phyloP scores from a whole-genome alignment of 2,113 vertebrate genomes.

The Chloebia gouldiae region DNA sequence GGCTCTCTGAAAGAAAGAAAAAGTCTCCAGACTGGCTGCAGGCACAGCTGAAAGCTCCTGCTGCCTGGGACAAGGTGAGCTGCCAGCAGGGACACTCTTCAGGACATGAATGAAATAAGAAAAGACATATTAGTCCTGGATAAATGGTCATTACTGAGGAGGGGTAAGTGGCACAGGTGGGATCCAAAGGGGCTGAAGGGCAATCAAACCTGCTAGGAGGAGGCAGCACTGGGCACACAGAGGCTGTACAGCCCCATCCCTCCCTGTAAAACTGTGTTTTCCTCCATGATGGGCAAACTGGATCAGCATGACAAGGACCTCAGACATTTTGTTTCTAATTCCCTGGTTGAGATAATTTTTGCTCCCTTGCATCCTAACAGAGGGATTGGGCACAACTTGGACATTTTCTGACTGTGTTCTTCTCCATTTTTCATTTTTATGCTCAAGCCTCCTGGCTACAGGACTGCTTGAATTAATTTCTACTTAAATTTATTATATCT shows the following conservation, averaged over 20 bases:
- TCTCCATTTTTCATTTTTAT: background rate
- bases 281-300: background rate
- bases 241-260: background rate
- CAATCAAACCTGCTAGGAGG: background rate
- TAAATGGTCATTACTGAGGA: background rate
- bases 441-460: background rate
- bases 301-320: background rate
- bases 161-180: background rate
- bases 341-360: background rate
- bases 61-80: background rate
- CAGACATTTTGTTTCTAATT: background rate
- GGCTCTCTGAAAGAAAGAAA: conserved; percentile 75
- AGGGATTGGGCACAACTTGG: background rate
- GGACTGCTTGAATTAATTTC: background rate
- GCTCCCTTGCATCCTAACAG: background rate
- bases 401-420: background rate
- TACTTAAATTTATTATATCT: background rate
- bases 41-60: background rate
- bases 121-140: background rate
- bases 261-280: background rate
- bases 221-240: background rate
- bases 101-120: background rate
- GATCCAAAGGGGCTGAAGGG: background rate
- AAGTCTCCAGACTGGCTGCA: background rate
- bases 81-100: background rate